Evolutionary conservation across 1,140 invertebrate genomes (phyloP).

Genomic region (Drosophila parvula): DNA sequence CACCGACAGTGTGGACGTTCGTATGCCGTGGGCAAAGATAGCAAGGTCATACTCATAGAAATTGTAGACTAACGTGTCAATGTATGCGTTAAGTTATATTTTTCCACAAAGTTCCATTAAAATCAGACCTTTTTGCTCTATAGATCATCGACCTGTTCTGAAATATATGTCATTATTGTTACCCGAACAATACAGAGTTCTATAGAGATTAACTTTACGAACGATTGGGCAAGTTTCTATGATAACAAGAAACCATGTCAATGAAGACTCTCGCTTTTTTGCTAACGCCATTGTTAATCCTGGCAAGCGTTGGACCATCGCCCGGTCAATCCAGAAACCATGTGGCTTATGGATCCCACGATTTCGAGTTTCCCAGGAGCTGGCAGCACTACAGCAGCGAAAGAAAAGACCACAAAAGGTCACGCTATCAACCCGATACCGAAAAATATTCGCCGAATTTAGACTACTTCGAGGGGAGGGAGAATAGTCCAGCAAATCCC

Average conservation of each 20-base stretch:
- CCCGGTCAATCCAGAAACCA: background rate
- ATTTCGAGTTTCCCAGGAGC: background rate
- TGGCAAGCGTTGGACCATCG: constrained; percentile 12
- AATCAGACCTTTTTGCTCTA: background rate
- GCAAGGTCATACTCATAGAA: no score
- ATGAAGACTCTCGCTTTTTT: constrained; percentile 18
- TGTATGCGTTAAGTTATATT: no score
- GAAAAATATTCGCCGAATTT: constrained; percentile 2
- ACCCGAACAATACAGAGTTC: no score
- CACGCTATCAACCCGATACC: background rate
- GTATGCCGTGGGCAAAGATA: no score
- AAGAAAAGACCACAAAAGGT: background rate
- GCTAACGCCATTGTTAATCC: constrained; percentile 48
- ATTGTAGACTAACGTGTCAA: no score
- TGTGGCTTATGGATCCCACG: no score
- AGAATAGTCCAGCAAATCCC: background rate
- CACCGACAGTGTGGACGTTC: no score
- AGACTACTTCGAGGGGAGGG: constrained; percentile 17
- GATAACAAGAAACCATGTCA: constrained; percentile 64
- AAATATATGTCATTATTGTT: no score
- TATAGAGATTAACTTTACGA: constrained; percentile 3
- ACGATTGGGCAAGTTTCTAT: constrained; percentile 13
- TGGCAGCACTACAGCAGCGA: background rate
- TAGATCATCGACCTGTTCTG: no score
- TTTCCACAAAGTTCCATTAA: no score